Evolutionary conservation across 2,113 vertebrate species (phyloP), one percentile per base, ranked within the genome.

Genomic region (Anhinga rufa): DNA sequence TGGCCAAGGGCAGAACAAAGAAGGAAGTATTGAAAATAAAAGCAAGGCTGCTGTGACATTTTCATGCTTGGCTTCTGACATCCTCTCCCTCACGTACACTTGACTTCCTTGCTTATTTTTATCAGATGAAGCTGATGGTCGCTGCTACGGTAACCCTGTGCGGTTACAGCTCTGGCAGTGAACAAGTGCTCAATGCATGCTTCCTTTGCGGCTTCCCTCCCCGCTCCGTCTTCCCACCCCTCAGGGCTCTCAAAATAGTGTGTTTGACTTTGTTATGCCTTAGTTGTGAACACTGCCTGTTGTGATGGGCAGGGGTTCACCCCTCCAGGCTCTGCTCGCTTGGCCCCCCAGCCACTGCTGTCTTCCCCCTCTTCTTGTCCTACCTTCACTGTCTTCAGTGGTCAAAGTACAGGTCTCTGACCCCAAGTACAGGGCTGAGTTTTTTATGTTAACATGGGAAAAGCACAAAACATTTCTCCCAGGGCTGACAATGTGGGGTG

Each of bases 181-280:
- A 64, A 58, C 7, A 36, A 93, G 62, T 24, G 74, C 66, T 92
- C 90, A 90, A 46, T 48, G 46, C 88, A 68, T 26, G 74, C 72
- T 98, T 98, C 98, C 97, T 98, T 93, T 97, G 95, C 6, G 85
- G 97, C 96, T 97, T 96, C 85, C 91, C 95, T 91, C 95, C 92
- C 86, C 4, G 28, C 80, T 92, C 55, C 9, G 12, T 20, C 20
- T 82, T 84, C 69, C 69, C 82, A 77, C 71, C 82, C 84, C 55
- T 77, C 71, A 14, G 36, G 31, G 74, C 55, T 91, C 96, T 95
- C 80, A 90, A 40, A 91, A 82, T 18, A 77, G 13, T 2, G 12
- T 14, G 9, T 55, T 79, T 79, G 62, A 58, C 65, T 61, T 64
- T 31, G 38, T 40, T 74, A 7, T 4, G 42, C 55, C 38, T 86